Evolutionary conservation across 2,113 vertebrate genomes (phyloP).

Genomic region (Plecotus auritus): DNA sequence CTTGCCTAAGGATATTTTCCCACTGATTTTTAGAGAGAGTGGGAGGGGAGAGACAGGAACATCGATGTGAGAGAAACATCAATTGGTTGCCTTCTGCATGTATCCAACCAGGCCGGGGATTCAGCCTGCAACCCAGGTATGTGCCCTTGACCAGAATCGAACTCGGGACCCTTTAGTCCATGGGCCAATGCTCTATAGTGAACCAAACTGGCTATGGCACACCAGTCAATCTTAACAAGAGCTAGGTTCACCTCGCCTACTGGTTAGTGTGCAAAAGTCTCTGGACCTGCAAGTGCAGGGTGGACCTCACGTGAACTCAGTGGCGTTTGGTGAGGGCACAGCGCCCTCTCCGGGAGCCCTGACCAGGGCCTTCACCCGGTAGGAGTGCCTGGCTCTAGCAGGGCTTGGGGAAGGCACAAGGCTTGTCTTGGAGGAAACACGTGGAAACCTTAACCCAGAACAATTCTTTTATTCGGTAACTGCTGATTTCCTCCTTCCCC

Average conservation of each 20-base stretch:
- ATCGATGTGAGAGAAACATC: not conserved
- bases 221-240: not conserved
- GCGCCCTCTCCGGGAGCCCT: not conserved
- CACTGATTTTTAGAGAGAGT: not conserved
- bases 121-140: not conserved
- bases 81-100: not conserved
- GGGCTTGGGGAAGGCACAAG: not conserved
- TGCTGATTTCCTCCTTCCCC: not conserved
- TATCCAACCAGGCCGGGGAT: not conserved
- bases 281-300: no score
- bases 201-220: not conserved
- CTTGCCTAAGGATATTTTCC: not conserved
- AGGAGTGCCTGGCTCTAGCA: not conserved
- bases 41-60: not conserved
- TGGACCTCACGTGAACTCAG: rapidly evolving
- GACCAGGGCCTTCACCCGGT: not conserved
- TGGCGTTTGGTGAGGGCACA: not conserved
- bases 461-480: constrained; percentile 55
- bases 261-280: not conserved
- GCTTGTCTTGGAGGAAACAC: not conserved
- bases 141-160: not conserved
- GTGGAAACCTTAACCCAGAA: not conserved
- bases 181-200: not conserved
- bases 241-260: not conserved
- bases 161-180: no score